A percentile compares a stretch with the other conserved stretches of the same genome.
Conservation (phyloP, 2,888 invertebrate species). For the Oscheius onirici region DNA sequence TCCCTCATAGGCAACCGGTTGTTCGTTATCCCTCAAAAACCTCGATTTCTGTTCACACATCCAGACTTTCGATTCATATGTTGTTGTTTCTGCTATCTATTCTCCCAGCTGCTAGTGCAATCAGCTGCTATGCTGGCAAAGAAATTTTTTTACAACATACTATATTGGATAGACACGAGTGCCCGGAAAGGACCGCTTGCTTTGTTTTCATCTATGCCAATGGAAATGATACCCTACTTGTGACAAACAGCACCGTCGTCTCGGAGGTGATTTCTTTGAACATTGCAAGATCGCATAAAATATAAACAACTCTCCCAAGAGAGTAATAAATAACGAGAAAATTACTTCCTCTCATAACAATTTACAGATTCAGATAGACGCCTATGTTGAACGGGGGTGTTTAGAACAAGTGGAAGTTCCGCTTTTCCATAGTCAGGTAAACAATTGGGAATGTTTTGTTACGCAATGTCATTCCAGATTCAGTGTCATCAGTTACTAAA, state of each 20-base stretch:
- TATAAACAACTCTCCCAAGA: background rate
- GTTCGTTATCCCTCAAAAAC: background rate
- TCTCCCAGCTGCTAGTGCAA: background rate
- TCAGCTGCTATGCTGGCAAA: constrained; percentile 7
- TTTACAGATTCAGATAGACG: constrained; percentile 8
- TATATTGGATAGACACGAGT: constrained; percentile 18
- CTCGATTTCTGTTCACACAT: background rate
- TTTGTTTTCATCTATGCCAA: constrained; percentile 19
- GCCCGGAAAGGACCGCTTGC: constrained; percentile 16
- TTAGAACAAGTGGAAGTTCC: background rate
- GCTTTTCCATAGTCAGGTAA: constrained; percentile 21
- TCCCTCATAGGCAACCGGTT: constrained; percentile 12
- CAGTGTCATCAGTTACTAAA: constrained; percentile 15
- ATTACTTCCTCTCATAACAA: background rate
- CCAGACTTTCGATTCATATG: background rate
- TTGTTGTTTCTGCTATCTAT: background rate
- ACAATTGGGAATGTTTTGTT: too few species aligned
- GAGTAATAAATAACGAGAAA: constrained; percentile 3
- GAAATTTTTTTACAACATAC: constrained; percentile 1
- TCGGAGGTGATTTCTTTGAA: background rate
- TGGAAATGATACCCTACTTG: background rate
- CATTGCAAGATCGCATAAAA: background rate
- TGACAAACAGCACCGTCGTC: background rate
- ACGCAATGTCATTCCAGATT: background rate
- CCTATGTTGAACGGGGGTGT: constrained; percentile 25